phyloP scores from a whole-genome alignment of 2,888 invertebrate species.

The Netelia inedita region DNA sequence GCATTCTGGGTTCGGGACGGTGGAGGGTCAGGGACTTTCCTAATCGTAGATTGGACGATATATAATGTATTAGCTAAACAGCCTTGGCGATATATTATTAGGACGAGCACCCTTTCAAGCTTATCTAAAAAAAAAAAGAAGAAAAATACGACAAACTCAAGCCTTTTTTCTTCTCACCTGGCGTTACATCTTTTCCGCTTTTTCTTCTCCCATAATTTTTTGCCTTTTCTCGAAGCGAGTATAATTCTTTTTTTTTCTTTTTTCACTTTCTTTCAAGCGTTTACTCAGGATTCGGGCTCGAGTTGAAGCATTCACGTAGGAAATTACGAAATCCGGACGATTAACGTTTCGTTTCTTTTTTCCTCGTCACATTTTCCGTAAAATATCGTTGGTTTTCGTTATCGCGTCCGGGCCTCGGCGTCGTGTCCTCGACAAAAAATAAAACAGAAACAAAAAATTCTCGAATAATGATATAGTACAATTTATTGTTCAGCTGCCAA shows the following conservation, averaged over 20 bases:
- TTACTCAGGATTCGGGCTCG: constrained; percentile 48
- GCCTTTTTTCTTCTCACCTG: constrained; percentile 49
- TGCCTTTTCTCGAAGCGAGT: constrained; percentile 55
- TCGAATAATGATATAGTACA: constrained; percentile 58
- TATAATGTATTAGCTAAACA: constrained; percentile 62
- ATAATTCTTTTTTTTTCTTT: constrained; percentile 37
- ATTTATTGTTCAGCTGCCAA: constrained; percentile 60
- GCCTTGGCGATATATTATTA: constrained; percentile 66
- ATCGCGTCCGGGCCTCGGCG: not conserved
- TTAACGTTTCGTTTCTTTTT: not conserved
- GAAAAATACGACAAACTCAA: constrained; percentile 65
- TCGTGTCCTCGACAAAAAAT: constrained; percentile 17
- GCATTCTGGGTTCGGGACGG: constrained; percentile 17
- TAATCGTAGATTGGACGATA: constrained; percentile 67
- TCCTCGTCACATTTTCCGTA: constrained; percentile 10
- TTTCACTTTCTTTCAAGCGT: constrained; percentile 27
- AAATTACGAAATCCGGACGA: constrained; percentile 25
- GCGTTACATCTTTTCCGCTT: constrained; percentile 23
- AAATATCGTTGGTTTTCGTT: constrained; percentile 28
- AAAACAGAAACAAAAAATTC: constrained; percentile 58
- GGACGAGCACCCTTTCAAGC: constrained; percentile 71
- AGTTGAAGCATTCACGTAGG: constrained; percentile 48
- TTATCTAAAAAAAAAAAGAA: constrained; percentile 60
- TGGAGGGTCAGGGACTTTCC: constrained; percentile 23
- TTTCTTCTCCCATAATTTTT: constrained; percentile 48